Evolutionary conservation across 2,888 invertebrate genomes (phyloP).

Genomic region (Thecocarcelia acutangulata): DNA sequence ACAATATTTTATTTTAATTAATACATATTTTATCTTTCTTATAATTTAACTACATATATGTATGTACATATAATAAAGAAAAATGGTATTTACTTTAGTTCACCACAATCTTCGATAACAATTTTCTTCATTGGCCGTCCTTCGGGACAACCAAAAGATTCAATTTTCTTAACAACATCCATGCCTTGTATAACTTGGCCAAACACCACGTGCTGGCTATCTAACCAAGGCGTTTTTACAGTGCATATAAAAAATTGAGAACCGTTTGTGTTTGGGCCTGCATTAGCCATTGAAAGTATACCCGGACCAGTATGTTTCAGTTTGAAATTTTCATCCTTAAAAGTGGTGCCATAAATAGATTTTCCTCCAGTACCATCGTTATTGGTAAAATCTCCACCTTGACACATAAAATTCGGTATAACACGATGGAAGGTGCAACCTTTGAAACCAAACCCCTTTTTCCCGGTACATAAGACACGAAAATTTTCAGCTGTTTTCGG

Average conservation of each 20-base stretch:
- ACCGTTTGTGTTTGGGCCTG: slow-evolving; percentile 95
- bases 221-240: slow-evolving; percentile 93
- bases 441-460: slow-evolving; percentile 95
- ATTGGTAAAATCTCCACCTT: slow-evolving; percentile 95
- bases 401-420: slow-evolving; percentile 97
- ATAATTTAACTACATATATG: background rate
- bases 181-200: slow-evolving; percentile 93
- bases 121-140: slow-evolving; percentile 92
- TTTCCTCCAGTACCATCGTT: slow-evolving; percentile 96
- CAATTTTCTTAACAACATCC: slow-evolving; percentile 93
- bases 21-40: too few relatives aligned
- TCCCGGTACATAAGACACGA: slow-evolving; percentile 95
- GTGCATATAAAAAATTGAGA: slow-evolving; percentile 97
- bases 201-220: slow-evolving; percentile 95
- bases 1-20: background rate
- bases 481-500: slow-evolving; percentile 95
- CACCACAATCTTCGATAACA: slow-evolving; percentile 89
- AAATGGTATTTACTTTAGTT: slow-evolving; percentile 82
- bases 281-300: slow-evolving; percentile 96
- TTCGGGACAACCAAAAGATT: slow-evolving; percentile 88
- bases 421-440: slow-evolving; percentile 95
- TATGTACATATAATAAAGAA: background rate
- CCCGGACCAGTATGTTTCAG: slow-evolving; percentile 95
- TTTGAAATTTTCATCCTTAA: slow-evolving; percentile 96
- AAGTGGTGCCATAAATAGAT: slow-evolving; percentile 96